Evolutionary conservation across 2,113 vertebrate species (phyloP).

Genomic region (Syngnathus typhle): DNA sequence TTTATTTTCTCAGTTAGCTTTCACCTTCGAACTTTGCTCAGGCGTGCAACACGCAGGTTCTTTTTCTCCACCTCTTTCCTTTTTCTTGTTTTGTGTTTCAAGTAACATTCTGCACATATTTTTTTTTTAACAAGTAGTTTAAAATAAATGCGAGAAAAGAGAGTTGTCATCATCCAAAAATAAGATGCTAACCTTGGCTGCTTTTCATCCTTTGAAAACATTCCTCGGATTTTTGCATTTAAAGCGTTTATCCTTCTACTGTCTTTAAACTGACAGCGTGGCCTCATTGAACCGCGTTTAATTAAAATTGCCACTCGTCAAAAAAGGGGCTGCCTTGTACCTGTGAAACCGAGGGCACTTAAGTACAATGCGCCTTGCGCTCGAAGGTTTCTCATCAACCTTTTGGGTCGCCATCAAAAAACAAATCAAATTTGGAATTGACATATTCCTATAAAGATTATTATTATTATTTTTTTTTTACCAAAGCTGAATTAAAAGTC

Average conservation of each 20-base stretch:
- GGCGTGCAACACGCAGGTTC: slow-evolving; percentile 7
- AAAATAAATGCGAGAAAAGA: slow-evolving; percentile 15
- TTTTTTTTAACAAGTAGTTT: slow-evolving; percentile 9
- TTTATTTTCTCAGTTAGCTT: slow-evolving; percentile 24
- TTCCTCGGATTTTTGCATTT: slow-evolving; percentile 21
- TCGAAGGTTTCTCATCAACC: slow-evolving; percentile 8
- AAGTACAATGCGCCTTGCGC: slow-evolving; percentile 6
- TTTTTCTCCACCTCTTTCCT: slow-evolving; percentile 9
- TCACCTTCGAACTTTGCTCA: slow-evolving; percentile 30
- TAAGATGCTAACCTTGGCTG: slow-evolving; percentile 28
- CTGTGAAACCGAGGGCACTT: slow-evolving; percentile 5
- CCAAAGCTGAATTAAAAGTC: slow-evolving; percentile 4
- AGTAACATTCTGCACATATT: slow-evolving; percentile 8
- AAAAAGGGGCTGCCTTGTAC: slow-evolving; percentile 15
- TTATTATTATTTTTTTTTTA: background rate
- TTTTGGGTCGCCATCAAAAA: slow-evolving; percentile 7
- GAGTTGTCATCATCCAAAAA: slow-evolving; percentile 12
- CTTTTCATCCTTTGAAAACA: slow-evolving; percentile 10
- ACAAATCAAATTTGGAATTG: background rate
- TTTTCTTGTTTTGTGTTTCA: background rate
- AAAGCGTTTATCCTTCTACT: slow-evolving; percentile 12
- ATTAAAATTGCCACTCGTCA: slow-evolving; percentile 25
- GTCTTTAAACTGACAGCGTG: slow-evolving; percentile 18
- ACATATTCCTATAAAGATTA: slow-evolving; percentile 4
- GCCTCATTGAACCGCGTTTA: slow-evolving; percentile 23